These are phyloP conservation scores for Halesus radiatus DNA, from an alignment of 1,140 invertebrate species.

Conservation along the genomic window DNA sequence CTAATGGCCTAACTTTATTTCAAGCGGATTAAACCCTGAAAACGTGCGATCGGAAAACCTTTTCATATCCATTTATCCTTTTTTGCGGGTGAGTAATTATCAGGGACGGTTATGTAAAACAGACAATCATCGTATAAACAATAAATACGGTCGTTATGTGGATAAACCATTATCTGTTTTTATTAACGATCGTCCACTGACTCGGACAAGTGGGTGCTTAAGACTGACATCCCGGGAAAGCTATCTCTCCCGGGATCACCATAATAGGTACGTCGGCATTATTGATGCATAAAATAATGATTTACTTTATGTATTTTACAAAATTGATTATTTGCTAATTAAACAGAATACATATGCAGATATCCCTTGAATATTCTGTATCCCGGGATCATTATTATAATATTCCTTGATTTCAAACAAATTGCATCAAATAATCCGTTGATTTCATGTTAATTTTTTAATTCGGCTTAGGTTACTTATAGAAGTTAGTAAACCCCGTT, in stretches of 20 bases:
- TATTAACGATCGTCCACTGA: slow-evolving; percentile 36
- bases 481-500: too few relatives aligned
- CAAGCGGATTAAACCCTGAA: neutral
- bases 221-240: neutral
- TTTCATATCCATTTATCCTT: neutral
- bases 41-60: slow-evolving; percentile 12
- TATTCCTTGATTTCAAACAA: too few relatives aligned
- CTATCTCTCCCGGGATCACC: neutral
- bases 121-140: slow-evolving; percentile 29
- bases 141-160: slow-evolving; percentile 29
- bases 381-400: too few relatives aligned
- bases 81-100: slow-evolving; percentile 39
- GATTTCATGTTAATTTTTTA: too few relatives aligned
- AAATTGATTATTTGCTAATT: too few relatives aligned
- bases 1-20: too few relatives aligned
- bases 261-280: too few relatives aligned
- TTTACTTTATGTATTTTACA: too few relatives aligned
- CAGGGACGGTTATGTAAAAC: slow-evolving; percentile 33
- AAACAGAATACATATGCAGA: too few relatives aligned
- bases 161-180: slow-evolving; percentile 48
- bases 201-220: neutral
- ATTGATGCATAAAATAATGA: neutral
- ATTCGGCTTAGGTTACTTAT: too few relatives aligned
- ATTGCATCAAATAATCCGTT: too few relatives aligned
- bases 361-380: too few relatives aligned